Evolutionary conservation across 2,113 vertebrate genomes (phyloP).

Genomic region (Myrmecobius fasciatus): DNA sequence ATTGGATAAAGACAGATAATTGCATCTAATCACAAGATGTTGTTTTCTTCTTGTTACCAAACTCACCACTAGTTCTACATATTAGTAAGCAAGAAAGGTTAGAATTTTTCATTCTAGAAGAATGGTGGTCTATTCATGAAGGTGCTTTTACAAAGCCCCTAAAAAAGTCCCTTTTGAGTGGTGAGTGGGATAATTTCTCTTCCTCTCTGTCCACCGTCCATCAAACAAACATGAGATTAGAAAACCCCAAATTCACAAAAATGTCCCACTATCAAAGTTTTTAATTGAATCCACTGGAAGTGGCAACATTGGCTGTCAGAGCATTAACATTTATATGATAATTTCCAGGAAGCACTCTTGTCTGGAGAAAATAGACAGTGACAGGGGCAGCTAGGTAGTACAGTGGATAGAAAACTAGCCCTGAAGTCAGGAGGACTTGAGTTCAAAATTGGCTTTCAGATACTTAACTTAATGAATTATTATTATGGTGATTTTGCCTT

Average conservation of each 20-base stretch:
- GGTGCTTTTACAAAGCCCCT: background rate
- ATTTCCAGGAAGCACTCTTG: background rate
- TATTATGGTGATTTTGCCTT: no score
- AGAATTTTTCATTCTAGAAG: background rate
- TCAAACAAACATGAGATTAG: background rate
- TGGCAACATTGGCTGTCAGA: background rate
- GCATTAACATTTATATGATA: background rate
- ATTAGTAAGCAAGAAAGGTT: background rate
- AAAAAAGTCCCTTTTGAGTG: background rate
- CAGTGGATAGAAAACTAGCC: no score
- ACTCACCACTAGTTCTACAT: background rate
- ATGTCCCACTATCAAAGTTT: background rate
- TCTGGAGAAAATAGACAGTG: background rate
- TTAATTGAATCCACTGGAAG: background rate
- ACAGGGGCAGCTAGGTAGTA: no score
- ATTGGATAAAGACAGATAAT: background rate
- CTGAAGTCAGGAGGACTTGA: no score
- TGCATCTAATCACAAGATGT: no score
- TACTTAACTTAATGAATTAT: no score
- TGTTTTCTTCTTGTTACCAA: no score
- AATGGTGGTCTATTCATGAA: background rate
- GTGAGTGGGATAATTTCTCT: background rate
- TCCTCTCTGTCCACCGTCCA: background rate
- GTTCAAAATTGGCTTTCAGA: no score
- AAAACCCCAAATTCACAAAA: background rate